Base-by-base conservation (phyloP, 2,797 vertebrate species). In the Hephaestus fuliginosus region DNA sequence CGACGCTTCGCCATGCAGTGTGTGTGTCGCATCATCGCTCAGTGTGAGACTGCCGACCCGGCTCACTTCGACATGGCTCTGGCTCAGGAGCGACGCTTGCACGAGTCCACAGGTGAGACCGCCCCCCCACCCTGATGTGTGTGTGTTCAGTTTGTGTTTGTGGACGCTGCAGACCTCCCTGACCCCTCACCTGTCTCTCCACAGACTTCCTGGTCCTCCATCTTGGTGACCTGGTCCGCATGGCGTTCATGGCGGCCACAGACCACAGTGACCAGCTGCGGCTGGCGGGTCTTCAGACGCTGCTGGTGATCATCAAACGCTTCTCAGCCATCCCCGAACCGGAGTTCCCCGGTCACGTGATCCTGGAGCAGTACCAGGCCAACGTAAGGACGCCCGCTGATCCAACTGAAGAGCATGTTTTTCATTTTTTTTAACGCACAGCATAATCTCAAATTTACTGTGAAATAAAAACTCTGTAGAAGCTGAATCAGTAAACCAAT, bases 221-320 rank as follows among this genome's bases (percentile, higher is more conserved):
- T 89, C 96, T 99, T 66, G 96, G 96, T 11, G 97, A 98, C 55
- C 94, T 99, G 93, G 96, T 99, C 68, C 97, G 97, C 53, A 97
- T 99, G 98, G 97, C 98, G 33, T 99, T 99, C 89, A 98, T 99
- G 97, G 97, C 97, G 58, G 97, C 98, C 62, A 99, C 97, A n/a
- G 97, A 99, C 91, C 96, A 97, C 79, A 97, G 96, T 30, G 94
- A 97, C 57, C 95, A 95, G 12, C 96, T 99, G 66, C 95, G 97
- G 48, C 95, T 98, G 84, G 96, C 96, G 20, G 98, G 98, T 12
- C 96, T 99, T 36, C 96, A 98, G 73, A 95, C 94, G 0, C 90
- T 99, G 61, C 93, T 98, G 77, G 91, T 96, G 33, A 91, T 99
- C 91, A 97, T 98, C 91, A 93, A 93, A 51, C 95, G 89, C 70